Conservation (phyloP, 2,888 invertebrate species). For the Zaprionus obscuricornis region DNA sequence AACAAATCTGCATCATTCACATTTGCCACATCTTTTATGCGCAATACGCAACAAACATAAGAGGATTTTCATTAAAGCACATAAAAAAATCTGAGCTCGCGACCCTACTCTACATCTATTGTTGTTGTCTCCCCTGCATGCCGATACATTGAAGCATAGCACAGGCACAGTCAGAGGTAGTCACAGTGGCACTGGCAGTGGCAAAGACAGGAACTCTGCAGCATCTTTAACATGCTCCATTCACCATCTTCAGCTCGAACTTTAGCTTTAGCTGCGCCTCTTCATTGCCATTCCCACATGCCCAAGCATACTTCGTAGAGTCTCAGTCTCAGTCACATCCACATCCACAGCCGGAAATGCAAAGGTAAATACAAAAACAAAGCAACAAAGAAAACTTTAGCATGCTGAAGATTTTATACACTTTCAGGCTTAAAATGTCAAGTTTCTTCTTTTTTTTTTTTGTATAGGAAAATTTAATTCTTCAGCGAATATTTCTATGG, state of each 20-base stretch:
- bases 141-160: constrained; percentile 51
- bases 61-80: constrained; percentile 76
- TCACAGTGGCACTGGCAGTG: background rate
- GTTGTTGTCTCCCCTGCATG: constrained; percentile 40
- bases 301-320: too few species aligned
- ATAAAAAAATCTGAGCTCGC: constrained; percentile 56
- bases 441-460: too few species aligned
- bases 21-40: constrained; percentile 14
- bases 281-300: background rate
- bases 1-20: constrained; percentile 14
- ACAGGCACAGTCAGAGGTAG: background rate
- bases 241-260: constrained; percentile 1
- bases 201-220: constrained; percentile 14
- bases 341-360: constrained; percentile 51
- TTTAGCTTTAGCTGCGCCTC: background rate
- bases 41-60: constrained; percentile 49
- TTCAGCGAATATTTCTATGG: too few species aligned
- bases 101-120: constrained; percentile 3
- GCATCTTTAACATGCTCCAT: background rate
- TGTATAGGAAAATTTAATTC: too few species aligned
- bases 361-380: constrained; percentile 31
- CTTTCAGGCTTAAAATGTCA: too few species aligned
- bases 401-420: too few species aligned
- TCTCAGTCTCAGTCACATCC: constrained; percentile 1
- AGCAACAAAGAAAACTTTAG: too few species aligned